phyloP scores from a whole-genome alignment of 1,140 invertebrate genomes.

The Phortica variegata region DNA sequence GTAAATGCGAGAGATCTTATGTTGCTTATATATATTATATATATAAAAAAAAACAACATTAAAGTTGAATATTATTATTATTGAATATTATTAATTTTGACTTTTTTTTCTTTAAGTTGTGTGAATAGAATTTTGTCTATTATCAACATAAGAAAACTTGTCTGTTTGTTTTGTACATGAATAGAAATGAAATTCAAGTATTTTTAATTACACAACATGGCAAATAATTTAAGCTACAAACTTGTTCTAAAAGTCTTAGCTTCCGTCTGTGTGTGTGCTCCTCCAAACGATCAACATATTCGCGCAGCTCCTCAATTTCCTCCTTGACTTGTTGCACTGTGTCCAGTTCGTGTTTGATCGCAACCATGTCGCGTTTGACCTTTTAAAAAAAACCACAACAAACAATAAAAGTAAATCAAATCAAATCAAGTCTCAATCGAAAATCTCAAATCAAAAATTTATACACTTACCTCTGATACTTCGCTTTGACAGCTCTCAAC shows the following conservation, averaged over 20 bases:
- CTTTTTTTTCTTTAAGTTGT: slow-evolving; percentile 17
- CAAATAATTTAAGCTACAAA: slow-evolving; percentile 62
- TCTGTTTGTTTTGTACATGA: slow-evolving; percentile 52
- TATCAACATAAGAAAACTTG: slow-evolving; percentile 14
- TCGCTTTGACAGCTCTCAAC: slow-evolving; percentile 92
- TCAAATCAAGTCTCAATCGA: neutral
- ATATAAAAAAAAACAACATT: neutral
- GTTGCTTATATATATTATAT: neutral
- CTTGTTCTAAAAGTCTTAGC: slow-evolving; percentile 84
- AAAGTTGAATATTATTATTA: slow-evolving; percentile 17
- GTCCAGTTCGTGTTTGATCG: slow-evolving; percentile 89
- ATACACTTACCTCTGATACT: slow-evolving; percentile 69
- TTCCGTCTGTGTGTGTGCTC: slow-evolving; percentile 84
- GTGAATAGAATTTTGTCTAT: slow-evolving; percentile 5
- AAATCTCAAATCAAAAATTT: neutral
- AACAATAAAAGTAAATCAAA: slow-evolving; percentile 1
- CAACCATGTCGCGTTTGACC: slow-evolving; percentile 90
- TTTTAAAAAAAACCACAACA: too few species aligned
- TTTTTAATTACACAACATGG: slow-evolving; percentile 58
- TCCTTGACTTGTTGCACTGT: slow-evolving; percentile 91
- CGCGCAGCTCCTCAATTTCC: slow-evolving; percentile 87
- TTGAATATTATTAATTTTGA: slow-evolving; percentile 13
- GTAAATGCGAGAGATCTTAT: slow-evolving; percentile 21
- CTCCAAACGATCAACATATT: slow-evolving; percentile 86
- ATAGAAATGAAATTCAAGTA: slow-evolving; percentile 57